Evolutionary conservation across 2,113 vertebrate genomes (phyloP).

Genomic region (Rhea pennata): DNA sequence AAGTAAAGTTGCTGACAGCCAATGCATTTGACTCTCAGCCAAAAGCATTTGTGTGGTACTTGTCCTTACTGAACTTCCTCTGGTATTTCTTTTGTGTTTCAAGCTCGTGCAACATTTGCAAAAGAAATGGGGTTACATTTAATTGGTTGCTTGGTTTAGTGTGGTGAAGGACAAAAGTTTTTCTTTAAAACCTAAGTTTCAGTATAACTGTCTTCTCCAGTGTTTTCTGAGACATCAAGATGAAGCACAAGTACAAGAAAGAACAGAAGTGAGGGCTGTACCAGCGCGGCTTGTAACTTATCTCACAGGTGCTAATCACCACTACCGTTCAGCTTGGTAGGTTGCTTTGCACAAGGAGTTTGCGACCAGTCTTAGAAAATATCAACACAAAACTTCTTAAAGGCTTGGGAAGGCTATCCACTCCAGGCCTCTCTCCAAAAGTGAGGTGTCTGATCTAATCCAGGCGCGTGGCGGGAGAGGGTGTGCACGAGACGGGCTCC

Average conservation of each 20-base stretch:
- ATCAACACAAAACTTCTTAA: not conserved
- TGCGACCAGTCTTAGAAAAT: not conserved
- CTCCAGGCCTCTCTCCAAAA: not conserved
- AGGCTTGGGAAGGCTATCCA: not conserved
- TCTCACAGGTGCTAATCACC: not conserved
- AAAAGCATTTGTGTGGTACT: not conserved
- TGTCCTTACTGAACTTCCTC: not conserved
- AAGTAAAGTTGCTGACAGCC: not conserved
- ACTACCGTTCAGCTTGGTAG: not conserved
- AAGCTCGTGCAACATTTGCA: not conserved
- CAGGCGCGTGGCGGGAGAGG: not conserved
- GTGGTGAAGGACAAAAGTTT: not conserved
- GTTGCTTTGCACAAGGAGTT: not conserved
- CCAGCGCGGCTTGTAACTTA: not conserved
- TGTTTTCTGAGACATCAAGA: not conserved
- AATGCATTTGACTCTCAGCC: not conserved
- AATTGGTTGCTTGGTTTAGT: not conserved
- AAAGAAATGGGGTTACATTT: not conserved
- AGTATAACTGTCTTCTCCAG: not conserved
- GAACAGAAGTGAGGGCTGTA: not conserved
- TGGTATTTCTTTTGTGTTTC: not conserved
- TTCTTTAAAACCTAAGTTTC: not conserved
- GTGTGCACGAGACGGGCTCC: not conserved
- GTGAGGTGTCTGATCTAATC: too few relatives aligned
- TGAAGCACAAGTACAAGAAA: not conserved